These are phyloP conservation scores for Smutsia gigantea DNA, from an alignment of 2,797 vertebrate genomes.

Conservation along the genomic window DNA sequence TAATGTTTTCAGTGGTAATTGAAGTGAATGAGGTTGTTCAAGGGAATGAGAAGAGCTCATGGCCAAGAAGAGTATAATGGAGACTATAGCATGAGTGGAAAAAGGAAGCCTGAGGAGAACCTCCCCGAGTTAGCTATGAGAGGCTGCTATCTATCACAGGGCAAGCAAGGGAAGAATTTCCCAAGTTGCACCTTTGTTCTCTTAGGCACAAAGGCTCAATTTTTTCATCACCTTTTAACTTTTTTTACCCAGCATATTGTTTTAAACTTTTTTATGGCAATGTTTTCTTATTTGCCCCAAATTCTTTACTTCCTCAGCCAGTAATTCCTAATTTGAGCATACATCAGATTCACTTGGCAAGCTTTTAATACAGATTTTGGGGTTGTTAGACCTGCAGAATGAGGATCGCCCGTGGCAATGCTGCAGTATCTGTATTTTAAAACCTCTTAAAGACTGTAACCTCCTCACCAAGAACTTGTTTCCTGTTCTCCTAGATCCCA, in stretches of 20 bases:
- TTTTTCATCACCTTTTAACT: not conserved
- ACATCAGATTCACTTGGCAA: not conserved
- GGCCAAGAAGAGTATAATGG: not conserved
- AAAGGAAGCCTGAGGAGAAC: not conserved
- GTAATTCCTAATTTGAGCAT: not conserved
- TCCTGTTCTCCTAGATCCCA: not conserved
- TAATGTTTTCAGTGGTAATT: not conserved
- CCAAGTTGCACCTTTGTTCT: not conserved
- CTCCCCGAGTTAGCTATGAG: too few relatives aligned
- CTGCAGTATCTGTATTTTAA: not conserved
- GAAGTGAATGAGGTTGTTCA: not conserved
- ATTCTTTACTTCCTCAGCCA: not conserved
- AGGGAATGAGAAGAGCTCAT: constrained; percentile 10
- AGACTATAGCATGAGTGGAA: not conserved
- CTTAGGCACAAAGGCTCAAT: not conserved
- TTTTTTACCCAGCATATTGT: constrained; percentile 22
- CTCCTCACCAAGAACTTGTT: not conserved
- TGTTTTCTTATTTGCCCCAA: not conserved
- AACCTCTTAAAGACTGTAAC: not conserved
- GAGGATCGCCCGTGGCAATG: not conserved
- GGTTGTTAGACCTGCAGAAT: not conserved
- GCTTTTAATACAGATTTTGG: not conserved
- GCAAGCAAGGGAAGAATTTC: not conserved
- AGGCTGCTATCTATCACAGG: not conserved
- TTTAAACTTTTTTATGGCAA: not conserved